Conservation (phyloP, 2,888 invertebrate genomes). For the Odontothrips loti region DNA sequence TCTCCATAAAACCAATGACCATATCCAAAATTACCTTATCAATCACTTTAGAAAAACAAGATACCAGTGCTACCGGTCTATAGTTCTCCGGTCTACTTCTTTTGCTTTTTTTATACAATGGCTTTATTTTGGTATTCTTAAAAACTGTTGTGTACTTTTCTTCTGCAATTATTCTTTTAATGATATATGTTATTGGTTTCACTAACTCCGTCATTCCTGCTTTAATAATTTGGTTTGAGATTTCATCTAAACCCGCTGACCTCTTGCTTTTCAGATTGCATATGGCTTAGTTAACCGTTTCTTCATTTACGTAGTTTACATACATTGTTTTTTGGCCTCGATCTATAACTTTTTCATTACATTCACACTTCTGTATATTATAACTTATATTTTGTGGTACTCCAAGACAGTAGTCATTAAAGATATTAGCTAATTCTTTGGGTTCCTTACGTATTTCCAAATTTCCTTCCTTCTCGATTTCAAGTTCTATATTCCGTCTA, state of each 20-base stretch:
- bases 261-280: not conserved
- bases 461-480: not conserved
- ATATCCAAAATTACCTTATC: not conserved
- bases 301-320: not conserved
- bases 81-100: slow-evolving; percentile 5
- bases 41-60: not conserved
- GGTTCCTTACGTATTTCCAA: not conserved
- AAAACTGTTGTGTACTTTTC: not conserved
- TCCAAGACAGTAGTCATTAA: not conserved
- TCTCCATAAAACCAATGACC: not conserved
- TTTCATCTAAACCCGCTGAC: not conserved
- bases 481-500: too few species aligned
- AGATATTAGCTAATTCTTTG: not conserved
- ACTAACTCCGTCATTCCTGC: not conserved
- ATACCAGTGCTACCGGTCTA: slow-evolving; percentile 1
- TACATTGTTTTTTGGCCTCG: not conserved
- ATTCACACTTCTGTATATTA: not conserved
- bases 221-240: slow-evolving; percentile 2
- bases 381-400: not conserved
- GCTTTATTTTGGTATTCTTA: slow-evolving; percentile 11
- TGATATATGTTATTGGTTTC: not conserved
- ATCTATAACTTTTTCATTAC: not conserved
- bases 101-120: slow-evolving; percentile 2
- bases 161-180: not conserved
- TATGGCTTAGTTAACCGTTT: not conserved